Conservation (phyloP, 2,888 invertebrate genomes). For the Oligia strigilis region DNA sequence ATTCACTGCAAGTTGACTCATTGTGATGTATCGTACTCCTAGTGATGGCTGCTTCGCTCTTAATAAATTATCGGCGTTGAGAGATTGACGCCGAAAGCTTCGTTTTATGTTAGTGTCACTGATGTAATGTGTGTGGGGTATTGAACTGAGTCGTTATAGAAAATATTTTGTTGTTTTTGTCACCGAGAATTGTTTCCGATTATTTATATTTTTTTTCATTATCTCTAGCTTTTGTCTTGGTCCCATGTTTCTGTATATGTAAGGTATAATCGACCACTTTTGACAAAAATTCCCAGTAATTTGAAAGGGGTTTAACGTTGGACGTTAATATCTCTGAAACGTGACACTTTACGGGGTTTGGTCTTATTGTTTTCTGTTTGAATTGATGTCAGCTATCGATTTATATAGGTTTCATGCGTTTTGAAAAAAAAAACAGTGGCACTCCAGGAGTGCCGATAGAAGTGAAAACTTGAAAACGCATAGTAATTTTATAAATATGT, state of each 20-base stretch:
- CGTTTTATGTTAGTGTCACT: constrained; percentile 25
- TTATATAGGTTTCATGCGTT: neutral
- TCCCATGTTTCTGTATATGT: neutral
- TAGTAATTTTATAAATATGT: no score
- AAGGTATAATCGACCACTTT: neutral
- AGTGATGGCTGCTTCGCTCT: constrained; percentile 33
- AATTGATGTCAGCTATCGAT: neutral
- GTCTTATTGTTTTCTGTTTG: neutral
- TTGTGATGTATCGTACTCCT: constrained; percentile 57
- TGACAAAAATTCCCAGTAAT: neutral
- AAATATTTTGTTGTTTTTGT: constrained; percentile 9
- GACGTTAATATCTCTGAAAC: neutral
- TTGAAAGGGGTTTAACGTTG: neutral
- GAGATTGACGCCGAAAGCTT: constrained; percentile 50
- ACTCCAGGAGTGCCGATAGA: no score
- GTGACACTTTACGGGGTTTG: neutral
- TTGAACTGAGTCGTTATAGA: constrained; percentile 29
- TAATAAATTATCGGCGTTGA: constrained; percentile 63
- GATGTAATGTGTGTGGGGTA: constrained; percentile 30
- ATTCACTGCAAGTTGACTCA: constrained; percentile 72
- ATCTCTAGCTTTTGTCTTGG: neutral
- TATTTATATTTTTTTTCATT: neutral
- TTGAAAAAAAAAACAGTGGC: neutral
- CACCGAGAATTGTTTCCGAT: neutral
- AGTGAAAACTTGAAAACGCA: no score